Evolutionary conservation across 2,113 vertebrate species (phyloP), one percentile per base, ranked within the genome.

Genomic region (Dermatemys mawii): DNA sequence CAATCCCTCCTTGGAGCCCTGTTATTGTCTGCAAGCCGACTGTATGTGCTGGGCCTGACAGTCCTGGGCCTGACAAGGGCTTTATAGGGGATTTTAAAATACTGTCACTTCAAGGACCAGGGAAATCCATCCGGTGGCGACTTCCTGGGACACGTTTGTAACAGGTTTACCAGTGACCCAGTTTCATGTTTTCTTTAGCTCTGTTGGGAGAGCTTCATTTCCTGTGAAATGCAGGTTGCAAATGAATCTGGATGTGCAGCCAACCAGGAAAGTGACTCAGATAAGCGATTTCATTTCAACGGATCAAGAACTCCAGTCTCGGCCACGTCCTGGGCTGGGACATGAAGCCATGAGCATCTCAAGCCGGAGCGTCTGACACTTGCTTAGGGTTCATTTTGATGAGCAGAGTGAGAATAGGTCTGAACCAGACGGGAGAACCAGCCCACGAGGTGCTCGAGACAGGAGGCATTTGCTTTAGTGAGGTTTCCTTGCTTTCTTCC

Each of bases 131-230:
- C 91, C 93, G 91, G 78, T 81, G 88, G 90, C 82, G 96, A 89
- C 88, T 93, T 93, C 81, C 90, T 86, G 83, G 63, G 78, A 90
- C 35, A 50, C 78, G 81, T 85, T 94, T 89, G 95, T 89, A 81
- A 88, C 83, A 94, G 94, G 81, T 96, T 96, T 94, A 93, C 92
- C 92, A 96, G 92, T 96, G 94, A 97, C 63, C 26, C 81, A 26
- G 24, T 79, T 82, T 73, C 46, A 4, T 29, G 27, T 38, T 87
- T 85, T 80, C 93, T 88, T 92, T 70, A 90, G 88, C n/a, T 84
- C 93, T 89, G 70, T 67, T 41, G 93, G 92, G 93, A 96, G 88
- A 93, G 81, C 73, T 95, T 90, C 89, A 89, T 93, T 95, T 92
- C 83, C 92, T 94, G 91, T 89, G 90, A 96, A 93, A 95, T 91